Evolutionary conservation across 2,797 vertebrate species (phyloP), one percentile per base, ranked within the genome.

Genomic region (Clarias pachynema): DNA sequence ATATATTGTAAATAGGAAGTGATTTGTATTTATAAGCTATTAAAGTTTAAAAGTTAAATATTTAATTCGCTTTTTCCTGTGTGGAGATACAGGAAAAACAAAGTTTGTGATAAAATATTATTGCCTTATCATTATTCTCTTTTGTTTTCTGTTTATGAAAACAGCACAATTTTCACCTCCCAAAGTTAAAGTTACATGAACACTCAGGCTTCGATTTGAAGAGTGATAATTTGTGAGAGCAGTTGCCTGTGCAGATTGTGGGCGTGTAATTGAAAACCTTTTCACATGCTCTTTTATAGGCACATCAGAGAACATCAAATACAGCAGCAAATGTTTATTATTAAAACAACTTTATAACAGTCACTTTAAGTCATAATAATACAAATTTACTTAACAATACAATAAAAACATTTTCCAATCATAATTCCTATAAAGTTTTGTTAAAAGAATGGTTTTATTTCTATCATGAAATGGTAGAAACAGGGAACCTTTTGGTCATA

Each of bases 111-210:
- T 34, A 69, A 37, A 68, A 34, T 31, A 37, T 8, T 70, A 22
- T 40, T 70, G 3, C 68, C 34, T 22, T 40, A 37, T 40, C 20
- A 12, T 37, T 20, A 12, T 70, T 70, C 16, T 40, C 34, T 14
- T 74, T 74, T 74, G 3, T 73, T 73, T 73, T 49, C 24, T 73
- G 12, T 73, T n/a, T 14, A n/a, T n/a, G 69, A 44, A 72, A 44
- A 40, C 24, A 72, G 1, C 29, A 31, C 65, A 20, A 8, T 68
- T 69, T 37, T 69, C 31, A 69, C 22, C 40, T 49, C 49, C 10
- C 40, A 8, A 49, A 73, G 40, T 49, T 53, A 8, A 16, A 73
- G 14, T 14, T 53, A n/a, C 44, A 53, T 16, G 14, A 53, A 26
- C 70, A 53, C 44, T 40, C 37, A 40, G 37, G 37, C 37, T 73